Base-by-base conservation (phyloP, 2,797 vertebrate genomes). In the Geotrypetes seraphini region DNA sequence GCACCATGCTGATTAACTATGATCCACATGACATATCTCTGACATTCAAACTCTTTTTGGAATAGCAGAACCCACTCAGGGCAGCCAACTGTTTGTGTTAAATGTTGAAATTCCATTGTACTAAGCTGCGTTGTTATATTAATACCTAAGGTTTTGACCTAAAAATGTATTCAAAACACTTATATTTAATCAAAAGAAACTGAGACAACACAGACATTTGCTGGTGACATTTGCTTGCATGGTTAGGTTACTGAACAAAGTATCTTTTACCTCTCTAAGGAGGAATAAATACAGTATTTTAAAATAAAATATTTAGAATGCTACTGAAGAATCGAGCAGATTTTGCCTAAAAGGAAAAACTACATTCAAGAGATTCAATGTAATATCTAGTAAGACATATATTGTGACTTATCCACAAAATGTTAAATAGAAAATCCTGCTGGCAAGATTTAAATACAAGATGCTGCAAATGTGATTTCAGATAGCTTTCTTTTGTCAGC, bases 191-290 rank as follows among this genome's bases (percentile, higher is more conserved):
- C 4, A 25, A 24, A 38, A 24, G 6, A 15, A n/a, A 22, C 5
- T 2, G 2, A 5, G 43, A 17, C 19, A 3, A 16, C 28, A 10
- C 7, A 3, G n/a, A 11, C n/a, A 16, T 25, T 25, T 22, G 7
- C 12, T 25, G n/a, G n/a, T n/a, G 28, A 12, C 21, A 2, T 20
- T 25, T 35, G 2, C 19, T 4, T 25, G 10, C 26, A 20, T 37
- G 5, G 9, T 29, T n/a, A 33, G 16, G 3, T 10, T 25, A 16
- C 31, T 6, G 1, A 35, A n/a, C n/a, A n/a, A 39, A 17, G 10
- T 19, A 25, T 25, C 5, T 1, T 1, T 43, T 27, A 3, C 8
- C 0, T 0, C n/a, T 20, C n/a, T 2, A 20, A 16, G 4, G 7
- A 12, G 3, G 24, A 9, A 24, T n/a, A 33, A 19, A 19, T n/a